A percentile compares a stretch with the other conserved stretches of the same genome.
These are phyloP conservation scores for Cisticola juncidis DNA, from an alignment of 2,113 vertebrate genomes.

Conservation along the genomic window DNA sequence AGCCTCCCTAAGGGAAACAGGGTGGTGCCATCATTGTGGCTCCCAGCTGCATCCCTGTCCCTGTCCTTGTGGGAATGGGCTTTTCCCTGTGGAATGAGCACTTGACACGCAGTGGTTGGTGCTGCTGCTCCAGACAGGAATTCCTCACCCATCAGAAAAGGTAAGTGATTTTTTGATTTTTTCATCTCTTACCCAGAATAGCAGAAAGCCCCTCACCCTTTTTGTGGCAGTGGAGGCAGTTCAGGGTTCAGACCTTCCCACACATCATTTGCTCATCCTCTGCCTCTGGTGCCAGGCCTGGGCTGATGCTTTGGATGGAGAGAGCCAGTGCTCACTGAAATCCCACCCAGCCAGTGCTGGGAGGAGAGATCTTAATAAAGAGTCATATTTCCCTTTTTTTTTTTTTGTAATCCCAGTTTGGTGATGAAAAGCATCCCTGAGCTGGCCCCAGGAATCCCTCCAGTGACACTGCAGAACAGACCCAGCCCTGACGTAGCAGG, in stretches of 20 bases:
- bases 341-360: neutral
- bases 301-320: neutral
- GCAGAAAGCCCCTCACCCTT: neutral
- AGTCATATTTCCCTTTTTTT: neutral
- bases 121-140: neutral
- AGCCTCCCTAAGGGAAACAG: neutral
- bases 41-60: neutral
- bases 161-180: neutral
- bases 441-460: neutral
- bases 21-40: neutral
- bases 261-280: neutral
- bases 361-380: neutral
- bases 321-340: neutral
- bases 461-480: neutral
- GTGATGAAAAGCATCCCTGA: neutral
- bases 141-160: neutral
- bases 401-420: neutral
- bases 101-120: neutral
- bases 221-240: neutral
- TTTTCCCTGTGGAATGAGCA: neutral
- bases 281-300: neutral
- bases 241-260: neutral
- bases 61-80: neutral
- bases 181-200: neutral
- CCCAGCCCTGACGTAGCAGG: neutral